Base-by-base conservation (phyloP, 37 sponge, comb jelly and placozoan genomes). In the Crambe crambe region DNA sequence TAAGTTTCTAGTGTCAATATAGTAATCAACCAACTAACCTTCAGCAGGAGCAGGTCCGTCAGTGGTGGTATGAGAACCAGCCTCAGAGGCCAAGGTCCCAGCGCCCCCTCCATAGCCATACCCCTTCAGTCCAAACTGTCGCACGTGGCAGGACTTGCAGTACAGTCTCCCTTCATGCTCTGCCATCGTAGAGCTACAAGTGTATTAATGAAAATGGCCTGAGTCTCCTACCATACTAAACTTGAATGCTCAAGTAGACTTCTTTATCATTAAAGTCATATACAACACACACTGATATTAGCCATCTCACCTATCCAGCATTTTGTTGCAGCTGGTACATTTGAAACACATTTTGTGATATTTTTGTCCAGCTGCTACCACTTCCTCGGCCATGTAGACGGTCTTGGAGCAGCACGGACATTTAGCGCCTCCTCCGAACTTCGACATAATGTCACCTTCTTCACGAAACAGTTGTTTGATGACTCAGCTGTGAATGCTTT, bases 361-460 rank as follows among this genome's bases (percentile, higher is more conserved):
- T 38, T 82, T 93, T 36, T 83, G 73, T 0, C 90, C 87, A 1
- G 70, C 84, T 6, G 89, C 91, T n/a, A 86, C 56, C 72, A 97
- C 90, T 77, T 97, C 94, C 76, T 97, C 97, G 29, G 90, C 87
- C 75, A 87, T 76, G 81, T 97, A 97, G 42, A 97, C 97, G 22
- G 89, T 86, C 88, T 93, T 97, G 61, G 44, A 72, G 65, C 97
- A 97, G 56, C 17, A 54, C 35, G 76, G 78, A 51, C 97, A 97
- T 61, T 97, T 97, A 2, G 84, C 32, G 18, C 78, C 89, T 57
- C 89, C 89, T 35, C 89, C 89, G 65, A 44, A 81, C 1, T 38
- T 29, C 3, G 81, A 58, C 81, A 78, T 78, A 42, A 62, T 62
- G 42, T 47, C 51, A 12, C 6, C 51, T 47, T 47, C 51, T 47